Evolutionary conservation across 2,888 invertebrate species (phyloP), one percentile per base, ranked within the genome.

Genomic region (Caenorhabditis sp.): DNA sequence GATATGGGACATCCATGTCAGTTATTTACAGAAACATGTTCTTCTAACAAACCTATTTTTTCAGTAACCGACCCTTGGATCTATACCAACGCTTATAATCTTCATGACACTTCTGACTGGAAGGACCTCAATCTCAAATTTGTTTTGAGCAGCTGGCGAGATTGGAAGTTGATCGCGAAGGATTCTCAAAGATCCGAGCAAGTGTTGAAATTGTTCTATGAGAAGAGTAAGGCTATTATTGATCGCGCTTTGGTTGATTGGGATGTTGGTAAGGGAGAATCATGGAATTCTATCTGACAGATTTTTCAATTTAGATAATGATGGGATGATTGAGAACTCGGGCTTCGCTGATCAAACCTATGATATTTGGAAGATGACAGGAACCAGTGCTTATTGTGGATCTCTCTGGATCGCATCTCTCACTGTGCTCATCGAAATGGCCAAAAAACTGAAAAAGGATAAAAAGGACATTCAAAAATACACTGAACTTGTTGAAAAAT

Each of bases 41-140:
- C 38, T 43, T 31, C n/a, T 59, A n/a, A n/a, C n/a, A n/a, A n/a
- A n/a, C n/a, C n/a, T n/a, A n/a, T n/a, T n/a, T n/a, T 74, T 74
- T 57, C 89, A 92, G 94, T 92, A 85, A 94, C 72, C 88, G 92
- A 93, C 76, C 94, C 95, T 0, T 95, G 94, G 89, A 88, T 90
- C 17, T 89, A 92, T 80, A 92, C 94, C 78, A 95, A 96, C 89
- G 92, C 93, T 14, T 96, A 96, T 90, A 92, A 92, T 63, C 92
- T 95, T 71, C 95, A 95, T 88, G 93, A 95, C 89, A 94, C 95
- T 27, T 92, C 93, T 81, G 92, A 93, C 84, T 96, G 95, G 95
- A 92, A 93, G 84, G 96, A 96, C 90, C 91, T 96, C 81, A 95
- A 94, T 90, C 90, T 93, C 26, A 96, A 96, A 91, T 95, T 94